Percentiles rank a stretch among this genome's conserved stretches.
These are phyloP conservation scores for Tetragonisca angustula DNA, from an alignment of 2,888 invertebrate genomes.

Conservation along the genomic window DNA sequence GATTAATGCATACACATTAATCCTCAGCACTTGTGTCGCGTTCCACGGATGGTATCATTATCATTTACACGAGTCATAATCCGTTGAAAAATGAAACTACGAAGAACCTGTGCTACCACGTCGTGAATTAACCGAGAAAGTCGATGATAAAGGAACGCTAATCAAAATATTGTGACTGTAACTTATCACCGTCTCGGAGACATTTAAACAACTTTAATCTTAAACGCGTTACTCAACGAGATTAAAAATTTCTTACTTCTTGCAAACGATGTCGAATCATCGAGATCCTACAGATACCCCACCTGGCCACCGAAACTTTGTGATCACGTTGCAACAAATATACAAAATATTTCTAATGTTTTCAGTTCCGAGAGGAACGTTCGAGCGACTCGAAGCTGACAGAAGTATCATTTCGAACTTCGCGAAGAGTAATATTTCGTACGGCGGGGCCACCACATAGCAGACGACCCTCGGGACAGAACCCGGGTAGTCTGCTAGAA, in stretches of 20 bases:
- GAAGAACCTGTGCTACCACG: not conserved
- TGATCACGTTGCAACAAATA: not conserved
- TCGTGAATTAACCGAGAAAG: not conserved
- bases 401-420: not conserved
- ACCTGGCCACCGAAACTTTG: too few species aligned
- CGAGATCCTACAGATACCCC: too few species aligned
- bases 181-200: slow-evolving; percentile 10
- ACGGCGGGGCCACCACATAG: slow-evolving; percentile 12
- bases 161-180: slow-evolving; percentile 12
- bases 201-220: slow-evolving; percentile 29
- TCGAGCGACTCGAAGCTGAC: not conserved
- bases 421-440: not conserved
- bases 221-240: not conserved
- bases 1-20: slow-evolving; percentile 15
- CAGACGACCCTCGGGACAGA: slow-evolving; percentile 29
- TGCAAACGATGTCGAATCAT: not conserved
- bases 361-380: not conserved
- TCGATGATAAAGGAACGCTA: not conserved
- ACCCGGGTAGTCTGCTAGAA: slow-evolving; percentile 62
- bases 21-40: not conserved
- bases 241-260: slow-evolving; percentile 8
- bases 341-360: not conserved
- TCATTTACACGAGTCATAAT: slow-evolving; percentile 16
- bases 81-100: not conserved
- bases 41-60: slow-evolving; percentile 4